Evolutionary conservation across 2,888 invertebrate species (phyloP).

Genomic region (Pheosia gnoma): DNA sequence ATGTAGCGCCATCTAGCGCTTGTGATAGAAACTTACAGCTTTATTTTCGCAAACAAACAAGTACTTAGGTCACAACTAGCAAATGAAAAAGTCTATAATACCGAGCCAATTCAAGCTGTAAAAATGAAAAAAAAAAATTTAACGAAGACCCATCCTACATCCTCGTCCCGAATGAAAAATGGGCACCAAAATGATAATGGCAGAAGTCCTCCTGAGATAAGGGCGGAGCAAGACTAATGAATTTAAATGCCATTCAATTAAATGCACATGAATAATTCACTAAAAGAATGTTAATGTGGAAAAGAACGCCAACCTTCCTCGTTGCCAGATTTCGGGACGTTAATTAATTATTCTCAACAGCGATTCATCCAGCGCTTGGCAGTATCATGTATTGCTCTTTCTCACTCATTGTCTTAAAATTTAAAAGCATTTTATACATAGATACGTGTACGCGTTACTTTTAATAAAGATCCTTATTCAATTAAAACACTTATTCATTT

Average conservation of each 20-base stretch:
- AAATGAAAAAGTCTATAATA: neutral
- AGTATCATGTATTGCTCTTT: slow-evolving; percentile 23
- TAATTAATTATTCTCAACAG: slow-evolving; percentile 68
- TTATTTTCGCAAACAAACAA: neutral
- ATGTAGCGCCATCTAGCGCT: slow-evolving; percentile 1
- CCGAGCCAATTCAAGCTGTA: neutral
- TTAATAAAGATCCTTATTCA: too few relatives aligned
- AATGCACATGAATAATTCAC: slow-evolving; percentile 80
- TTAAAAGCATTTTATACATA: slow-evolving; percentile 11
- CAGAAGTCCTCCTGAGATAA: slow-evolving; percentile 38
- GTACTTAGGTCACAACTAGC: neutral
- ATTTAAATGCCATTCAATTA: slow-evolving; percentile 80
- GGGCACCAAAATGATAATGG: slow-evolving; percentile 41
- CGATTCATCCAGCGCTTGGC: slow-evolving; percentile 33
- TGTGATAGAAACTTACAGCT: neutral
- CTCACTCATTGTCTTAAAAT: slow-evolving; percentile 32
- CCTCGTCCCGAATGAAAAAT: slow-evolving; percentile 32
- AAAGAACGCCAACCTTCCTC: slow-evolving; percentile 70
- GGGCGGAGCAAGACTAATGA: slow-evolving; percentile 60
- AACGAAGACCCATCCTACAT: slow-evolving; percentile 16
- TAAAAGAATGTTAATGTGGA: slow-evolving; percentile 69
- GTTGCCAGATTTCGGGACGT: slow-evolving; percentile 58
- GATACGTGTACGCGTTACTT: neutral
- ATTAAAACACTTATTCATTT: too few relatives aligned
- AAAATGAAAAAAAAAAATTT: slow-evolving; percentile 8